Evolutionary conservation across 2,888 invertebrate species (phyloP), one percentile per base, ranked within the genome.

Genomic region (Plebejus anna): DNA sequence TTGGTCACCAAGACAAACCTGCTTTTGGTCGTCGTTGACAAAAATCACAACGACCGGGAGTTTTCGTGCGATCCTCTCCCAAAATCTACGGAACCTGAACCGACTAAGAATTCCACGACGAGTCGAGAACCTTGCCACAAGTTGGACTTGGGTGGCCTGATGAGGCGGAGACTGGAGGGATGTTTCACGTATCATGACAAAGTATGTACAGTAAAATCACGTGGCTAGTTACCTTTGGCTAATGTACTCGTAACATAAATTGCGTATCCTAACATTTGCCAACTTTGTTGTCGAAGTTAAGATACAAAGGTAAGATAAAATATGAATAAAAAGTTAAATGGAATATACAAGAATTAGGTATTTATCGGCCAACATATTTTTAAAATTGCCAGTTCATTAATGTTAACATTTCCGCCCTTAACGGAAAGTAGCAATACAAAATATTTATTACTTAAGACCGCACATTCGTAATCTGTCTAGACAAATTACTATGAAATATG

Each of bases 1-100:
- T 95, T 96, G 83, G 95, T 98, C 59, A 95, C 96, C 0, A 95
- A 96, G 83, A 97, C 97, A 36, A 98, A 98, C 90, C 90, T 98
- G 78, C 84, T 98, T 55, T 89, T 98, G 79, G 95, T 98, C 73
- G 96, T 97, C 16, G 95, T 97, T 4, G 95, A 97, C 83, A 92
- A 82, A 3, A 84, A 85, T 1, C 82, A 85, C 1, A 84, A 81
- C 77, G 80, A 80, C 9, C 88, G 85, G 51, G 77, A 79, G 2
- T 78, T 78, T 0, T 81, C 84, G 9, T 91, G 91, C 89, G 89
- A 80, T 36, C 85, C 96, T 76, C 93, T 98, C 75, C 94, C 96
- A 16, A 95, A 97, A 11, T 95, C 97, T 79, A 94, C 66, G 13
- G 22, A 83, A 83, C 94, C 87, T 81, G 86, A 81, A 80, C 88